Evolutionary conservation across 2,797 vertebrate species (phyloP).

Genomic region (Chelidonichthys spinosus): DNA sequence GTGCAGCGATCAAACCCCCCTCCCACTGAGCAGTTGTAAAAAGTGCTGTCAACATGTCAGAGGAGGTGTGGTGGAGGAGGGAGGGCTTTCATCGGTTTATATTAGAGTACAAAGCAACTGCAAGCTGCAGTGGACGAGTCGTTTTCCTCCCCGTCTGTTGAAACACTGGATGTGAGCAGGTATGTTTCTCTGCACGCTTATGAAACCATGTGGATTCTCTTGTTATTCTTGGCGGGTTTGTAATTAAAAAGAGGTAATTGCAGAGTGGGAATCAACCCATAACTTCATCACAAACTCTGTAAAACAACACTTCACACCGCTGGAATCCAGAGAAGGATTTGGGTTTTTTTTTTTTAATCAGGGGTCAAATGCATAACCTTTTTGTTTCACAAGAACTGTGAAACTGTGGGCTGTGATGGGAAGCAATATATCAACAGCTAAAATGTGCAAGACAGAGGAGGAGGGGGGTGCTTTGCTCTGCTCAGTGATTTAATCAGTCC

Average conservation of each 20-base stretch:
- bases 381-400: slow-evolving; percentile 25
- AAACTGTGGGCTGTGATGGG: slow-evolving; percentile 19
- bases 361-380: slow-evolving; percentile 21
- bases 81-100: slow-evolving; percentile 39
- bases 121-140: slow-evolving; percentile 11
- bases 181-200: slow-evolving; percentile 39
- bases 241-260: background rate
- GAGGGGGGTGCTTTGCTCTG: background rate
- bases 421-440: background rate
- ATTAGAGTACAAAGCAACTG: slow-evolving; percentile 34
- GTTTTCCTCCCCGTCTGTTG: slow-evolving; percentile 11
- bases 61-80: slow-evolving; percentile 56
- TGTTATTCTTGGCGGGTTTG: background rate
- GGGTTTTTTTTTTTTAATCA: slow-evolving; percentile 21
- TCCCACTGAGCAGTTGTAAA: slow-evolving; percentile 23
- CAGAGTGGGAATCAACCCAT: background rate
- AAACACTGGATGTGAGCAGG: slow-evolving; percentile 51
- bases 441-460: background rate
- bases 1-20: slow-evolving; percentile 35
- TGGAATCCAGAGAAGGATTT: slow-evolving; percentile 29
- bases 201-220: background rate
- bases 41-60: background rate
- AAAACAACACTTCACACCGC: slow-evolving; percentile 45
- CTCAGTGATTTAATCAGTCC: slow-evolving; percentile 25
- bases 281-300: background rate